Evolutionary conservation across 2,113 vertebrate species (phyloP).

Genomic region (Phoenicopterus ruber): DNA sequence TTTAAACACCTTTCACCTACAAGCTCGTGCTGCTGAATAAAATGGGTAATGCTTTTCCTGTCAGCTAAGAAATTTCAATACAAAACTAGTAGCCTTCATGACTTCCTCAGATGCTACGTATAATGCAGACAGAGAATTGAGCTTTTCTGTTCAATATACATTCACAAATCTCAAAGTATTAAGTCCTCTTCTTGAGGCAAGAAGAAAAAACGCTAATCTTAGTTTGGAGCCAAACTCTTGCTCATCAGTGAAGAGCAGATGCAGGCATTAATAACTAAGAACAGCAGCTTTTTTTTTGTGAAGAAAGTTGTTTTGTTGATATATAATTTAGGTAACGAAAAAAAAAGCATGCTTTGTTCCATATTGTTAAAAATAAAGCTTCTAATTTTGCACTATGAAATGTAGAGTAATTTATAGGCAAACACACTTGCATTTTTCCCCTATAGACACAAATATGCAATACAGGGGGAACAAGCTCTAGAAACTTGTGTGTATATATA

Average conservation of each 20-base stretch:
- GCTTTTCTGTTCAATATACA: background rate
- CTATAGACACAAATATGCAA: conserved; percentile 1
- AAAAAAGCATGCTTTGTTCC: conserved; percentile 19
- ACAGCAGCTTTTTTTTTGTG: background rate
- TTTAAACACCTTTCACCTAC: conserved; percentile 11
- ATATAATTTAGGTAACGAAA: background rate
- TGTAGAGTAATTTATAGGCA: conserved; percentile 41
- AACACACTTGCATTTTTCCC: background rate
- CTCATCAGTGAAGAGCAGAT: background rate
- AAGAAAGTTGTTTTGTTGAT: background rate
- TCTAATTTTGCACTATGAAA: conserved; percentile 43
- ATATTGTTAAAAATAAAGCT: conserved; percentile 38
- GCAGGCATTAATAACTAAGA: background rate
- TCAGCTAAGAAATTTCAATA: background rate
- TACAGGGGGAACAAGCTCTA: background rate
- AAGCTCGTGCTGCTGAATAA: background rate
- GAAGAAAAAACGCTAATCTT: background rate
- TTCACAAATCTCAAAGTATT: background rate
- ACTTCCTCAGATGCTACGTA: background rate
- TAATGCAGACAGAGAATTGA: background rate
- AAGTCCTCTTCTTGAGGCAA: background rate
- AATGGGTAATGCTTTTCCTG: background rate
- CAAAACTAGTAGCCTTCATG: background rate
- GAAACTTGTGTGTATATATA: background rate
- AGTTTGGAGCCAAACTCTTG: background rate